Base-by-base conservation (phyloP, 1,140 invertebrate genomes). In the Cyclargus thomasi region DNA sequence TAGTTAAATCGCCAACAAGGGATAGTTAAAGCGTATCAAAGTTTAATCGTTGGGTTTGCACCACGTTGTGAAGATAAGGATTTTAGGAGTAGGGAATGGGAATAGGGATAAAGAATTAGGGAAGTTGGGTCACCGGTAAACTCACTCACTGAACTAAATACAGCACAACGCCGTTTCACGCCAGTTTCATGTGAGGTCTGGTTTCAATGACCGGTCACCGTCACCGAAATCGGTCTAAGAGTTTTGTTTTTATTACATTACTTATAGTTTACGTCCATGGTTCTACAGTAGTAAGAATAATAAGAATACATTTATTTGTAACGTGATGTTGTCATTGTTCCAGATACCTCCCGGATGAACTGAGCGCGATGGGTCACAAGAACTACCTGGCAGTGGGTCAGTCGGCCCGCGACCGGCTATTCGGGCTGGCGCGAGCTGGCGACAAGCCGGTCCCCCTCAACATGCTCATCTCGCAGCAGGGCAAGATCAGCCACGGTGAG, bases 321-420 rank as follows among this genome's bases (percentile, higher is more conserved):
- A n/a, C n/a, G n/a, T n/a, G n/a, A 29, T 29, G 23, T 29, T 29
- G 23, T n/a, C n/a, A n/a, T 53, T 65, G 23, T 66, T 66, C 1
- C 65, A 66, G 65, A 66, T 35, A 55, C 14, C 29, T 36, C 65
- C 65, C 53, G 65, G 57, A 66, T 66, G 67, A 53, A 39, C 10
- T 39, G 14, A 55, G 29, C 55, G 67, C 22, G 67, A 94, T 94
- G 93, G 93, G 93, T 64, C 93, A 94, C 77, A 94, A 95, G 78
- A 94, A 95, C 79, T 96, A 95, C 80, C 91, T 95, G 87, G 93
- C 94, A 75, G 94, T 95, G 74, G 94, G 94, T 62, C 93, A 94
- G 80, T 92, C 91, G 72, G 94, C 94, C 70, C 92, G 94, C 69
- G 94, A 95, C 82, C 92, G 93, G 39, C 90, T 94, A 39, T 94